These are phyloP conservation scores for Chromobotia macracanthus DNA, from an alignment of 2,797 vertebrate species.

Conservation along the genomic window DNA sequence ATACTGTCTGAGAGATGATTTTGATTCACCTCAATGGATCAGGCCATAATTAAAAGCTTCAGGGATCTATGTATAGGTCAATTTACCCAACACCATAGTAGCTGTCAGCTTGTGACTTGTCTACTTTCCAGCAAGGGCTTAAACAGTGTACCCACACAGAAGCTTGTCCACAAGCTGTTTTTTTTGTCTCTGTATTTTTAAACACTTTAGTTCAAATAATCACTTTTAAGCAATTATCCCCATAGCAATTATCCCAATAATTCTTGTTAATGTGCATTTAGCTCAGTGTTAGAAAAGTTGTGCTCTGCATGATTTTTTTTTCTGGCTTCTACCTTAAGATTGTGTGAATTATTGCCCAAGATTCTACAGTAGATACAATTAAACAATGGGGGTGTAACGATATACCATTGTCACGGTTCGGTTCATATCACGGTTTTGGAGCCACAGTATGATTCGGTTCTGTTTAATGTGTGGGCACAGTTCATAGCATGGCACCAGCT, in stretches of 20 bases:
- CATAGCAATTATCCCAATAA: neutral
- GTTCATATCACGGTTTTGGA: neutral
- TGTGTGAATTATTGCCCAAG: neutral
- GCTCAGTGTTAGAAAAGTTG: neutral
- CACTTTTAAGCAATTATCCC: constrained; percentile 1
- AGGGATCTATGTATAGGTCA: constrained; percentile 54
- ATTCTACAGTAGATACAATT: no score
- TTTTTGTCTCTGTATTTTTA: neutral
- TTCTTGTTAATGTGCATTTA: neutral
- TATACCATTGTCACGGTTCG: no score
- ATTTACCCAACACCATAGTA: constrained; percentile 33
- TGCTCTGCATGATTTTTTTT: neutral
- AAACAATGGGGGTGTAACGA: no score
- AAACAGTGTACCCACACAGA: neutral
- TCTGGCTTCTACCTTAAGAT: neutral
- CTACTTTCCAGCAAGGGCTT: constrained; percentile 28
- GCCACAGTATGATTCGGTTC: neutral
- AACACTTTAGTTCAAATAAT: neutral
- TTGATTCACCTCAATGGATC: constrained; percentile 55
- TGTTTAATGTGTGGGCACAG: neutral
- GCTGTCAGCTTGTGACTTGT: constrained; percentile 46
- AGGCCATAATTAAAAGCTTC: constrained; percentile 56
- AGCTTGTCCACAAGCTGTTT: neutral
- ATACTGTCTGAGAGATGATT: constrained; percentile 47
- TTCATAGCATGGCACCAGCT: neutral